A percentile compares a stretch with the other conserved stretches of the same genome.
Conservation (phyloP, 2,113 vertebrate species). For the Crypturellus undulatus region DNA sequence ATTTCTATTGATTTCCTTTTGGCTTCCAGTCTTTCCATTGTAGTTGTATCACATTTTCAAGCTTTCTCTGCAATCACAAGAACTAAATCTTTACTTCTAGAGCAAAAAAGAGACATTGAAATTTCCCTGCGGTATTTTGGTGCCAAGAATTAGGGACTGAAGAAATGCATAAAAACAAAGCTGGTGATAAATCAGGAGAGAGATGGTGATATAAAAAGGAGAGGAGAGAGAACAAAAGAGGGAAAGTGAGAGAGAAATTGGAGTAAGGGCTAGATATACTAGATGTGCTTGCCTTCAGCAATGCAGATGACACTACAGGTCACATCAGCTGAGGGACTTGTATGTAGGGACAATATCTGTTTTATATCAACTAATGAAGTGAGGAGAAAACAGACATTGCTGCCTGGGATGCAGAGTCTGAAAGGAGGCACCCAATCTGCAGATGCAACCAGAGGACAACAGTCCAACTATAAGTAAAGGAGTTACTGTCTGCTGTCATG, state of each 20-base stretch:
- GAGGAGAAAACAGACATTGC: not conserved
- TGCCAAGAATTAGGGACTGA: not conserved
- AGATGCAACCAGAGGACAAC: not conserved
- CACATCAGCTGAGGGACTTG: not conserved
- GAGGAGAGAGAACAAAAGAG: not conserved
- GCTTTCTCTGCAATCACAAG: not conserved
- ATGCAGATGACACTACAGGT: not conserved
- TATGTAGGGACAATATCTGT: not conserved
- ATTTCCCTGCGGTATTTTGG: not conserved
- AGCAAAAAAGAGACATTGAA: not conserved
- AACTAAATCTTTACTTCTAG: not conserved
- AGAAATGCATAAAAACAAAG: not conserved
- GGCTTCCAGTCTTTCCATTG: rapidly evolving
- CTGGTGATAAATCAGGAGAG: not conserved
- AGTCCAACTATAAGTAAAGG: not conserved
- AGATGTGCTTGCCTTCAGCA: not conserved
- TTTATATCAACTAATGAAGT: not conserved
- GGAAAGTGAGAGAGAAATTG: not conserved
- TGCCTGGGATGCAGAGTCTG: not conserved
- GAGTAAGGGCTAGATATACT: not conserved
- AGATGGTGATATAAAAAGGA: rapidly evolving
- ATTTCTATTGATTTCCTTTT: not conserved
- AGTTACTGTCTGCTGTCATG: not conserved
- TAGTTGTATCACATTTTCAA: not conserved
- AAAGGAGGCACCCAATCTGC: not conserved